Percentiles rank a stretch among this genome's conserved stretches.
phyloP scores from a whole-genome alignment of 2,888 invertebrate genomes.

The Cheiracanthium punctorium region DNA sequence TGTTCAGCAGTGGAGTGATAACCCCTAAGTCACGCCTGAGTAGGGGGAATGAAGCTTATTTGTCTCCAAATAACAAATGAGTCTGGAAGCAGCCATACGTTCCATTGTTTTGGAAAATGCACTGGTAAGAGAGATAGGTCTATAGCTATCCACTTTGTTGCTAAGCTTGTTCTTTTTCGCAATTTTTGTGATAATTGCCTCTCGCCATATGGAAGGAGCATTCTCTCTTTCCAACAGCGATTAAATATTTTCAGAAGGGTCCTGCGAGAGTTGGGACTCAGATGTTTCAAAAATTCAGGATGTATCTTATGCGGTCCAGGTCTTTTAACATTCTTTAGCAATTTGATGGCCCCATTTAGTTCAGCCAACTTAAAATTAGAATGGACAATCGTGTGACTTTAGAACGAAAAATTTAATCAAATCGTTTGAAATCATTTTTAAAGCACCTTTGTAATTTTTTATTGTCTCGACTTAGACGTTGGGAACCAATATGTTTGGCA shows the following conservation, averaged over 20 bases:
- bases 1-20: too few species aligned
- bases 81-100: too few species aligned
- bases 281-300: neutral
- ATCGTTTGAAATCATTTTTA: neutral
- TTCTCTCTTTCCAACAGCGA: neutral
- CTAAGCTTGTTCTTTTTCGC: too few species aligned
- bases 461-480: neutral
- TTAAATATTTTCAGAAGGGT: neutral
- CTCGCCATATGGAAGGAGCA: neutral
- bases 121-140: too few species aligned
- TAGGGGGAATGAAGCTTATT: too few species aligned
- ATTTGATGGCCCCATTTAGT: neutral
- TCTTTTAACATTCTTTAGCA: slow-evolving; percentile 1
- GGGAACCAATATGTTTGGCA: neutral
- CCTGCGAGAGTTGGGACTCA: neutral
- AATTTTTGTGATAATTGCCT: neutral
- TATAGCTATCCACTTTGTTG: too few species aligned
- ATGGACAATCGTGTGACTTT: neutral
- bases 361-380: neutral
- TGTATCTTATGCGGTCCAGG: neutral
- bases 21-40: too few species aligned
- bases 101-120: too few species aligned
- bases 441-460: neutral
- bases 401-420: neutral
- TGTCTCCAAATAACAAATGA: too few species aligned